A percentile compares a stretch with the other conserved stretches of the same genome.
phyloP scores from a whole-genome alignment of 2,113 vertebrate genomes.

The Hassar affinis region DNA sequence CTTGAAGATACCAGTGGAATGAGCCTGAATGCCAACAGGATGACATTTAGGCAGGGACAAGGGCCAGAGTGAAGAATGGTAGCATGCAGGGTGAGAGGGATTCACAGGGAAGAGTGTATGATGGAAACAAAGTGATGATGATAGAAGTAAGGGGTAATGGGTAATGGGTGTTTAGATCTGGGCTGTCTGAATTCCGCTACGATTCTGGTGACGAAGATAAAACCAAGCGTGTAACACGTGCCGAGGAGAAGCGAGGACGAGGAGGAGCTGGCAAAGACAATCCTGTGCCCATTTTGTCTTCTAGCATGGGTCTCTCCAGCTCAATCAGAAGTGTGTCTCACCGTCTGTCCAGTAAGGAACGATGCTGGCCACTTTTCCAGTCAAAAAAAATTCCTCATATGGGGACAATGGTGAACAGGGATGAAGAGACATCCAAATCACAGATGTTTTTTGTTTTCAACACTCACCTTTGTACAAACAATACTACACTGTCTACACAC shows the following conservation, averaged over 20 bases:
- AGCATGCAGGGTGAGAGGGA: conserved; percentile 45
- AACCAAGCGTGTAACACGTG: conserved; percentile 32
- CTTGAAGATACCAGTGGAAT: neutral
- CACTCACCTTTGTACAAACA: conserved; percentile 44
- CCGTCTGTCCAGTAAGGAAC: conserved; percentile 32
- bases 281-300: conserved; percentile 37
- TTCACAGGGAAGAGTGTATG: conserved; percentile 8
- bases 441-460: conserved; percentile 32
- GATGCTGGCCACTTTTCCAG: conserved; percentile 1
- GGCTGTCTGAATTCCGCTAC: conserved; percentile 15
- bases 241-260: conserved; percentile 50
- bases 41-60: conserved; percentile 17
- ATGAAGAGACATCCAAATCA: conserved; percentile 40
- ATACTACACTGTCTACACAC: neutral
- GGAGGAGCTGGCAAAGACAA: conserved; percentile 41
- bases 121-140: conserved; percentile 20
- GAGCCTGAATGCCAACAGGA: conserved; percentile 37
- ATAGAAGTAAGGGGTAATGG: conserved; percentile 1
- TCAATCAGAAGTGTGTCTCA: conserved; percentile 16
- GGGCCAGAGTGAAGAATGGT: conserved; percentile 1
- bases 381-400: neutral
- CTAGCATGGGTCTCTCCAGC: conserved; percentile 3
- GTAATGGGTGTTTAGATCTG: neutral
- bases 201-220: conserved; percentile 45
- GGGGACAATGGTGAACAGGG: conserved; percentile 33